Conservation (phyloP, 2,888 invertebrate genomes). For the Phengaris arion region DNA sequence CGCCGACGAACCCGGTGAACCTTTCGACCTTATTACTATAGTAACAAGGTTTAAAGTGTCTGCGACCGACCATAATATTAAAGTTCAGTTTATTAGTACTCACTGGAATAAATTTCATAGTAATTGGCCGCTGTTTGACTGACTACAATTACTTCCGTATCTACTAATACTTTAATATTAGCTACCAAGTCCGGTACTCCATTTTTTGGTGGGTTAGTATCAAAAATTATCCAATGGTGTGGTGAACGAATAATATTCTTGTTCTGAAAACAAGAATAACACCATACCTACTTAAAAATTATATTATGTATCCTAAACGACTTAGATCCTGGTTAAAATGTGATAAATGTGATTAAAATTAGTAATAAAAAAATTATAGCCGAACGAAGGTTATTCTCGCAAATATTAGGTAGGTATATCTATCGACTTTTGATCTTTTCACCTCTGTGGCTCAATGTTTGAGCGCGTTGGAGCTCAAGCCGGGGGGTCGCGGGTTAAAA, state of each 20-base stretch:
- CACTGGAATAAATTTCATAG: constrained; percentile 53
- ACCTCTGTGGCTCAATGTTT: no score
- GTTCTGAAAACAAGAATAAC: constrained; percentile 13
- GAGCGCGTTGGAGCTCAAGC: no score
- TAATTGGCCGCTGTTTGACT: constrained; percentile 38
- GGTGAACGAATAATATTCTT: constrained; percentile 66
- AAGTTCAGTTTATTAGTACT: constrained; percentile 39
- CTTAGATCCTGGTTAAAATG: constrained; percentile 1
- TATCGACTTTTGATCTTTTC: no score
- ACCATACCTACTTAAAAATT: background rate
- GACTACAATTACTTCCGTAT: constrained; percentile 56
- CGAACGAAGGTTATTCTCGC: background rate
- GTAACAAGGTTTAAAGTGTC: background rate
- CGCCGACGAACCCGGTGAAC: no score
- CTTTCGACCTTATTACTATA: background rate
- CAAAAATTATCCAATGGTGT: constrained; percentile 64
- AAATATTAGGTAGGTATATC: background rate
- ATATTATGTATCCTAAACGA: background rate
- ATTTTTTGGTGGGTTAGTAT: constrained; percentile 34
- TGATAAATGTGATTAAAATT: background rate
- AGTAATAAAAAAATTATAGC: background rate
- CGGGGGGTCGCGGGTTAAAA: no score
- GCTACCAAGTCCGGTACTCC: constrained; percentile 45
- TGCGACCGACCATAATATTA: background rate
- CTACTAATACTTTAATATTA: constrained; percentile 52